Evolutionary conservation across 2,797 vertebrate species (phyloP).

Genomic region (Myiotriccus ornatus): DNA sequence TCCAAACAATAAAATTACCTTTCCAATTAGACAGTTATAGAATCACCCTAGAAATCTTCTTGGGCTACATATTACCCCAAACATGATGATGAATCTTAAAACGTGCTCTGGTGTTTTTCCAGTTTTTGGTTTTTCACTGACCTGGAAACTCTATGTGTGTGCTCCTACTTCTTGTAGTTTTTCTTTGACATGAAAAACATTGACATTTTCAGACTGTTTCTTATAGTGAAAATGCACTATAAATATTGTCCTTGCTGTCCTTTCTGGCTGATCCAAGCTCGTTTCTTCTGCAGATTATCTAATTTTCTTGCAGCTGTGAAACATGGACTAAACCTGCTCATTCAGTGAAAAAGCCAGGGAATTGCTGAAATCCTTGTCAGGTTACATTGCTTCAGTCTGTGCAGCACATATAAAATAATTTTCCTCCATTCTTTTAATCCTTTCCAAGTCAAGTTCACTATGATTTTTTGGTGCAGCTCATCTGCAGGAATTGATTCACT

Average conservation of each 20-base stretch:
- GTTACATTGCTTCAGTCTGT: not conserved
- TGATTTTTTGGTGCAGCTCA: not conserved
- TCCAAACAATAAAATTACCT: not conserved
- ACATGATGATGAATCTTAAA: not conserved
- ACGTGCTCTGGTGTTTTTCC: not conserved
- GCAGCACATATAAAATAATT: not conserved
- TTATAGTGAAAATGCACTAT: not conserved
- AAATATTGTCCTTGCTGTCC: not conserved
- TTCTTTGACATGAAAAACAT: not conserved
- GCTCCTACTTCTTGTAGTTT: not conserved
- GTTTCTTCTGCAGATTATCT: not conserved
- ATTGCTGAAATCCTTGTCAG: not conserved
- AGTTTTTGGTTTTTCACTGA: not conserved
- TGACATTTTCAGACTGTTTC: not conserved
- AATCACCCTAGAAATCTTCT: not conserved
- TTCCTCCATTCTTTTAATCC: not conserved
- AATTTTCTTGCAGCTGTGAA: not conserved
- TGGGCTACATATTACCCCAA: not conserved
- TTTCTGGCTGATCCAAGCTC: not conserved
- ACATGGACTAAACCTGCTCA: not conserved
- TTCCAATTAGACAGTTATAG: not conserved
- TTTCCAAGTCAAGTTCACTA: not conserved
- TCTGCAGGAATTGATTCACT: not conserved
- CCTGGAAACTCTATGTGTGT: not conserved
- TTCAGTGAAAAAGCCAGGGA: not conserved